Conservation (phyloP, 2,113 vertebrate genomes). For the Gymnogyps californianus region DNA sequence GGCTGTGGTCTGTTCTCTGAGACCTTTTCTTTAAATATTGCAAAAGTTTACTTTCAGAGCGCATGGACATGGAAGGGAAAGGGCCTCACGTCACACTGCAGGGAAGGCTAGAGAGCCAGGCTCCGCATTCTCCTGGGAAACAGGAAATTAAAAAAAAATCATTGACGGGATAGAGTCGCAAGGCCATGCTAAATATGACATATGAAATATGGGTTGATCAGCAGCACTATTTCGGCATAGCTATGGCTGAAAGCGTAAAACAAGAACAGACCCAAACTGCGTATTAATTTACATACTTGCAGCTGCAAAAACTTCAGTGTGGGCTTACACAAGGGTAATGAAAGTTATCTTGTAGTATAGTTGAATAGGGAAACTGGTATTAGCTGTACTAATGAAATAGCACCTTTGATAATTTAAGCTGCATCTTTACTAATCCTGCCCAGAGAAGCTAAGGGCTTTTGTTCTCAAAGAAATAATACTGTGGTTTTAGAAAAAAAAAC, state of each 20-base stretch:
- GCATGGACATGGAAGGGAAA: not conserved
- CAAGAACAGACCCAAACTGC: not conserved
- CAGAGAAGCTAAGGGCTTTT: not conserved
- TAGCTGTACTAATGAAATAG: not conserved
- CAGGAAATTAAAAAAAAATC: not conserved
- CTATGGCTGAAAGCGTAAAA: not conserved
- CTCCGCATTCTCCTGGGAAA: not conserved
- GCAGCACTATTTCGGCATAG: not conserved
- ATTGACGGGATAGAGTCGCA: not conserved
- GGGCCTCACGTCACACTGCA: not conserved
- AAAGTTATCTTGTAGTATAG: not conserved
- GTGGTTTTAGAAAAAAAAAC: not conserved
- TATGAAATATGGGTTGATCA: not conserved
- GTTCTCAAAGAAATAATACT: not conserved
- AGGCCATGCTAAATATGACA: not conserved
- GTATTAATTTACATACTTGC: not conserved
- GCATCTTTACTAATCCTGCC: not conserved
- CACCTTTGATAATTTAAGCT: not conserved
- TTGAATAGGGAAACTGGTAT: not conserved
- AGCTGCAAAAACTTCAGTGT: not conserved
- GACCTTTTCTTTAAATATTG: not conserved
- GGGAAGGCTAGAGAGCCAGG: not conserved
- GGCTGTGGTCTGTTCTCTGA: not conserved
- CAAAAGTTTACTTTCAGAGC: not conserved
- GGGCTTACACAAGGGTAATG: not conserved